phyloP scores from a whole-genome alignment of 2,797 vertebrate species.

The Kryptolebias ocellatus region DNA sequence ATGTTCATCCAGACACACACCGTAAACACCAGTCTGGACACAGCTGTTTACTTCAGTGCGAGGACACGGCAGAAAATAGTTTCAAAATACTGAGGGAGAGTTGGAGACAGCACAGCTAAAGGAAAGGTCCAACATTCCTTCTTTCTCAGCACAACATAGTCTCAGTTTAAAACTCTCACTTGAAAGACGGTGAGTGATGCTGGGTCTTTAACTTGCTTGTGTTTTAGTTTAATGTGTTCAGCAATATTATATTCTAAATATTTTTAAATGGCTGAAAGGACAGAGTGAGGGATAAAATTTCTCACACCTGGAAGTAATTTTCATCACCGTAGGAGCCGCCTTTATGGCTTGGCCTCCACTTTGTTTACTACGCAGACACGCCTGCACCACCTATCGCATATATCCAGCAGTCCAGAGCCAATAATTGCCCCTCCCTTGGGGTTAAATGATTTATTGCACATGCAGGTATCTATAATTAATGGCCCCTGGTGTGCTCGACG shows the following conservation, averaged over 20 bases:
- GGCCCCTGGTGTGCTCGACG: slow-evolving; percentile 36
- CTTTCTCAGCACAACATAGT: too few species aligned
- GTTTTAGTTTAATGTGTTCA: too few species aligned
- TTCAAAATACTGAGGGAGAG: too few species aligned
- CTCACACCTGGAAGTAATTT: slow-evolving; percentile 65
- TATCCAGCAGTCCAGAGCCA: neutral
- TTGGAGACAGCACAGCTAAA: too few species aligned
- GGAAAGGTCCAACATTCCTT: too few species aligned
- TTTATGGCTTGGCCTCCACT: slow-evolving; percentile 44
- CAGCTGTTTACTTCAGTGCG: slow-evolving; percentile 28
- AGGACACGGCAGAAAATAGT: slow-evolving; percentile 19
- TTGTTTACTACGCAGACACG: slow-evolving; percentile 44
- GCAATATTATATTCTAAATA: too few species aligned
- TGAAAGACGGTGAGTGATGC: too few species aligned
- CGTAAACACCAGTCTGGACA: slow-evolving; percentile 10
- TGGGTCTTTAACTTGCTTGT: too few species aligned
- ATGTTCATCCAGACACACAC: too few species aligned
- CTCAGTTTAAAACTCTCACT: too few species aligned
- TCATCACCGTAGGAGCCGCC: slow-evolving; percentile 47
- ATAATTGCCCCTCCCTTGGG: slow-evolving; percentile 9
- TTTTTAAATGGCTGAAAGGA: too few species aligned
- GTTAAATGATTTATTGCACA: slow-evolving; percentile 42
- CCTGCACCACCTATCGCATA: slow-evolving; percentile 26
- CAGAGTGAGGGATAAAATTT: slow-evolving; percentile 20
- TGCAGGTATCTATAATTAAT: slow-evolving; percentile 66